Evolutionary conservation across 2,888 invertebrate genomes (phyloP).

Genomic region (Liopterus haemorrhoidalis): DNA sequence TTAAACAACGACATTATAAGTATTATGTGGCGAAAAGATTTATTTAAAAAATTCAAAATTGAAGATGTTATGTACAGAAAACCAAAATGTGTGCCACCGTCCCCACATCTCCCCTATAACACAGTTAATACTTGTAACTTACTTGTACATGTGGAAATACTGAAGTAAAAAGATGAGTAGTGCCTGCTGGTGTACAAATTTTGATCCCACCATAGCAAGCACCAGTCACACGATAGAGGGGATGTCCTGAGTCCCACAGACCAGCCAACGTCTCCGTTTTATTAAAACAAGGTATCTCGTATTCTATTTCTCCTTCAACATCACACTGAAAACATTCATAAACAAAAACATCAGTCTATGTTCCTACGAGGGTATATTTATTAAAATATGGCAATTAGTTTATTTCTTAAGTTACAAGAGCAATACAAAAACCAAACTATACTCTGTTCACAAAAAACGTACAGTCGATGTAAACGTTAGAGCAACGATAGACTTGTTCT

Average conservation of each 20-base stretch:
- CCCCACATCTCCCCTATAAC: too few relatives aligned
- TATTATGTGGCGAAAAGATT: too few relatives aligned
- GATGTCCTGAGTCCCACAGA: slow-evolving; percentile 59
- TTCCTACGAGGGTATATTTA: not conserved
- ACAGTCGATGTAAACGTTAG: too few relatives aligned
- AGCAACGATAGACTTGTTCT: too few relatives aligned
- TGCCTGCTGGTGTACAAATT: slow-evolving; percentile 51
- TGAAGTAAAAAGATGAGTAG: slow-evolving; percentile 56
- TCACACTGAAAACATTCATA: slow-evolving; percentile 51
- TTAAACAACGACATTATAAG: too few relatives aligned
- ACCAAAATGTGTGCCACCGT: too few relatives aligned
- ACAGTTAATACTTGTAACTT: slow-evolving; percentile 24
- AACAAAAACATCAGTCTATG: not conserved
- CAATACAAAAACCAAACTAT: too few relatives aligned
- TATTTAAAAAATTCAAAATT: too few relatives aligned
- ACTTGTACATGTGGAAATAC: slow-evolving; percentile 65
- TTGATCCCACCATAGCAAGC: slow-evolving; percentile 61
- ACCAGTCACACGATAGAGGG: slow-evolving; percentile 45
- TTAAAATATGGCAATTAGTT: slow-evolving; percentile 3
- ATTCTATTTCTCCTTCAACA: slow-evolving; percentile 64
- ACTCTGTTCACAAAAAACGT: too few relatives aligned
- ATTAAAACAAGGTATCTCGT: slow-evolving; percentile 69
- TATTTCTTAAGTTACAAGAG: too few relatives aligned
- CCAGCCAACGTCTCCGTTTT: slow-evolving; percentile 60
- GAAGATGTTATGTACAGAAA: too few relatives aligned